Evolutionary conservation across 2,113 vertebrate genomes (phyloP).

Genomic region (Oncorhynchus kisutch): DNA sequence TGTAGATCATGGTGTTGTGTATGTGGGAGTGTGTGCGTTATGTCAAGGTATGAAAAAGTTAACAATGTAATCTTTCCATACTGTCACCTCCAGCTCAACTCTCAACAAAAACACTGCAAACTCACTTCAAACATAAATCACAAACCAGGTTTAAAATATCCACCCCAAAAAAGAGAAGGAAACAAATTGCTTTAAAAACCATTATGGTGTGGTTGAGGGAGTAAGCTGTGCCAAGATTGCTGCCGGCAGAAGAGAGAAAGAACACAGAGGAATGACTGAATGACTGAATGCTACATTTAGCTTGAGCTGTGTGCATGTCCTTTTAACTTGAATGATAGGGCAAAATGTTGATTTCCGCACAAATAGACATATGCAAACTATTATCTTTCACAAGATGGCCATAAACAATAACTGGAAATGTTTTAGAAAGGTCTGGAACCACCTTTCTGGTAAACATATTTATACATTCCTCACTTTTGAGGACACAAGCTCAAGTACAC

Average conservation of each 20-base stretch:
- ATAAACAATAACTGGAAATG: too few relatives aligned
- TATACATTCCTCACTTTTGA: too few relatives aligned
- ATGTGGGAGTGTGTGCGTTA: too few relatives aligned
- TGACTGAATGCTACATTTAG: conserved; percentile 12
- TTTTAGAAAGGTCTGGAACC: too few relatives aligned
- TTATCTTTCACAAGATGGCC: too few relatives aligned
- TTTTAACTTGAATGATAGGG: neutral
- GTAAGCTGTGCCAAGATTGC: neutral
- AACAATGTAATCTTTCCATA: neutral
- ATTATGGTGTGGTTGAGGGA: conserved; percentile 4
- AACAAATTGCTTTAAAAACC: conserved; percentile 10
- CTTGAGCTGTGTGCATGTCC: conserved; percentile 2
- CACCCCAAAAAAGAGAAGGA: neutral
- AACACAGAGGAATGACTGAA: neutral
- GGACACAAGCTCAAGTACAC: too few relatives aligned
- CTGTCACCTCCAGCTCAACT: conserved; percentile 9
- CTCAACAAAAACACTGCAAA: conserved; percentile 1
- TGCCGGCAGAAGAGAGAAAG: neutral
- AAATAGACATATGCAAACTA: too few relatives aligned
- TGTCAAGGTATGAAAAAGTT: neutral
- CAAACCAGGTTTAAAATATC: neutral
- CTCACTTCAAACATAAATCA: neutral
- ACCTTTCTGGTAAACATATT: too few relatives aligned
- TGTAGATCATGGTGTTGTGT: too few relatives aligned
- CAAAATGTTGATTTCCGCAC: too few relatives aligned